Evolutionary conservation across 2,888 invertebrate species (phyloP).

Genomic region (Onthophagus sagittarius): DNA sequence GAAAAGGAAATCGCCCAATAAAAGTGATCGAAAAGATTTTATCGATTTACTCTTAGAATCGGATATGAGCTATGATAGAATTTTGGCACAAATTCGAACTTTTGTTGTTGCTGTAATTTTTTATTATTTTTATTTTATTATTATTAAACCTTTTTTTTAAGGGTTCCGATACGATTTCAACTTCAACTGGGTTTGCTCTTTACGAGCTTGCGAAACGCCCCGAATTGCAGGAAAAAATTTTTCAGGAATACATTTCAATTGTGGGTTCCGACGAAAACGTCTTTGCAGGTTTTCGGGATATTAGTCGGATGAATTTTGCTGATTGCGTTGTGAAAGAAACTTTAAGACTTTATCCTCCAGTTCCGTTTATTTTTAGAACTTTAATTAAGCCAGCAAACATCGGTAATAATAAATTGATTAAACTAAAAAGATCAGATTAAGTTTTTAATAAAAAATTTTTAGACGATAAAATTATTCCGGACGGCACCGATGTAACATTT

Average conservation of each 20-base stretch:
- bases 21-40: background rate
- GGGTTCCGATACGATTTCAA: conserved; percentile 10
- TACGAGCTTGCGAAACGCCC: background rate
- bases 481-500: background rate
- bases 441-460: background rate
- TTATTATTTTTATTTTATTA: background rate
- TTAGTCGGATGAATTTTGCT: conserved; percentile 10
- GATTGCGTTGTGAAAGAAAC: conserved; percentile 13
- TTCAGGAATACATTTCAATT: background rate
- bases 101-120: background rate
- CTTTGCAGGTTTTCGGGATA: background rate
- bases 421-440: too few species aligned
- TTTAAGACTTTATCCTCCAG: conserved; percentile 9
- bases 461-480: background rate
- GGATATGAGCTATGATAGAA: background rate
- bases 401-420: background rate
- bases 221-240: conserved; percentile 3
- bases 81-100: background rate
- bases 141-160: background rate
- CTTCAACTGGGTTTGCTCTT: conserved; percentile 9
- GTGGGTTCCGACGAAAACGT: background rate
- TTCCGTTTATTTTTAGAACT: background rate
- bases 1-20: background rate
- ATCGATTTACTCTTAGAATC: background rate
- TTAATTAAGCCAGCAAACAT: background rate